Evolutionary conservation across 2,888 invertebrate genomes (phyloP), one percentile per base, ranked within the genome.

Genomic region (Drosophila sordidapex): DNA sequence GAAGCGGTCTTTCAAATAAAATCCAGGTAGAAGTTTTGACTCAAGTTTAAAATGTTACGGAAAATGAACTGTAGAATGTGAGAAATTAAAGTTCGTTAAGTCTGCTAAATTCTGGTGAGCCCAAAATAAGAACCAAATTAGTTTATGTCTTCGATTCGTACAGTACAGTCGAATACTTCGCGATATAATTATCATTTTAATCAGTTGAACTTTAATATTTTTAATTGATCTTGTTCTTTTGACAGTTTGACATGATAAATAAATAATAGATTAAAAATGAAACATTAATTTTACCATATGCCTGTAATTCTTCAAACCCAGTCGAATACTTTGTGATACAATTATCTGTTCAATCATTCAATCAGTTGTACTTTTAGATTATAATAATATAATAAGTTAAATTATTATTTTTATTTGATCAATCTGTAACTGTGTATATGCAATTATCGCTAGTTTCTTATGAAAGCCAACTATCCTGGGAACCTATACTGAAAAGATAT

Each of bases 1-100:
- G 79, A 78, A 74, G 4, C 40, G 25, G 15, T 25, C 15, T 8
- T 46, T 46, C 46, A 49, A 40, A 49, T 13, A 61, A 56, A 53
- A 2, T 21, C 1, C 25, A 58, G 58, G 61, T 54, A 66, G 31
- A 57, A 33, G 46, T 27, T 4, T 7, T 11, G 4, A 2, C 29
- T 25, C 15, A 48, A 35, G 35, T 58, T 51, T 27, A 2, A 25
- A 29, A 38, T 31, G 13, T 11, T 21, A 6, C n/a, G 2, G 3
- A 53, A 61, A 31, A 35, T 15, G 0, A 2, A 27, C 2, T 18
- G 36, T 27, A 38, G 18, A 3, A 31, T 51, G 31, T 31, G 11
- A 11, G 4, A 29, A 2, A 11, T 21, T 33, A n/a, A 29, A 18
- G 1, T 27, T 29, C 3, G 18, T 10, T n/a, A 31, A 40, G 57